Evolutionary conservation across 2,888 invertebrate species (phyloP), one percentile per base, ranked within the genome.

Genomic region (Cotesia congregata): DNA sequence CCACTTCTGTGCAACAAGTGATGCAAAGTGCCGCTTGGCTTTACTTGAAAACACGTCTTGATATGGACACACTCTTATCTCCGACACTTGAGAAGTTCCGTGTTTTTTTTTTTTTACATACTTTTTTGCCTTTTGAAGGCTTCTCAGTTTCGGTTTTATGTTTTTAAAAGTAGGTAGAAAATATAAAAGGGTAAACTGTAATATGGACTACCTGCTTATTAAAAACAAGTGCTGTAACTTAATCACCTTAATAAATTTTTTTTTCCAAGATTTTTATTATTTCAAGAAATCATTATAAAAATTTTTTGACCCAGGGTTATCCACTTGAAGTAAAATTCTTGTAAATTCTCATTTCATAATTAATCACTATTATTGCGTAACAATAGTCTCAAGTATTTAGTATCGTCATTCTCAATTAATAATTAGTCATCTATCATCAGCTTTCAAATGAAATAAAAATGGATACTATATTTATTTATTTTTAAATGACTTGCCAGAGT

Each of bases 21-120:
- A 65, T 30, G 65, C 38, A 50, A 50, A 50, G 65, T 38, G 38
- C 65, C 65, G 65, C 30, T 38, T 65, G 65, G 50, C 50, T 73
- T 40, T 59, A 79, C 79, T 78, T 78, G 79, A 78, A 80, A 80
- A 78, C 77, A 68, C 73, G 75, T 77, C 78, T 78, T 71, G 68
- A 76, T 67, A 64, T n/a, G 40, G 77, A 67, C 74, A 39, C 74
- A 39, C 77, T 76, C 62, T 77, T 64, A 78, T 76, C 72, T 60
- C 50, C 73, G 62, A 62, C 64, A 69, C 73, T 65, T 65, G 65
- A 65, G 65, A 30, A 65, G 65, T 65, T 65, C 30, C 38, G 30
- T 38, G 65, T 65, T 30, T 65, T 73, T 74, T 65, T 64, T 61
- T 73, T 41, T 70, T 68, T 20, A 50, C 50, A 50, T 50, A 30